These are phyloP conservation scores for Camponotus pennsylvanicus DNA, from an alignment of 1,140 invertebrate genomes.

Conservation along the genomic window DNA sequence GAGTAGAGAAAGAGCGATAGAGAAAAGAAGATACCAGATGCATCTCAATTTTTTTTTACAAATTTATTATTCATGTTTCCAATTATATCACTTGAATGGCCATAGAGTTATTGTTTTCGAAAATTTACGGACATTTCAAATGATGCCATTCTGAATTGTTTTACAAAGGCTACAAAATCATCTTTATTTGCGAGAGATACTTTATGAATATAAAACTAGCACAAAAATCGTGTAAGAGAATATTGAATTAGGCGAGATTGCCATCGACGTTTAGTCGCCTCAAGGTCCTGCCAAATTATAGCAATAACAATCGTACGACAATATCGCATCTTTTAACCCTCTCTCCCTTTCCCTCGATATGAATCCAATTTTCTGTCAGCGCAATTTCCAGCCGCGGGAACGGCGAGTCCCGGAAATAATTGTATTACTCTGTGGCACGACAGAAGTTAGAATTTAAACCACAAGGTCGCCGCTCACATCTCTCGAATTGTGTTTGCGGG, in stretches of 20 bases:
- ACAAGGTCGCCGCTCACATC: constrained; percentile 64
- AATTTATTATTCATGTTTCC: no score
- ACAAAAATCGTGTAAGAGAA: neutral
- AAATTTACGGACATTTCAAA: no score
- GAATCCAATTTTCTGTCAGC: constrained; percentile 68
- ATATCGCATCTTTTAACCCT: neutral
- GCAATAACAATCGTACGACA: constrained; percentile 29
- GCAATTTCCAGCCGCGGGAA: constrained; percentile 68
- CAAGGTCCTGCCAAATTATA: constrained; percentile 51
- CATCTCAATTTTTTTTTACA: no score
- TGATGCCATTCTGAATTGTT: neutral
- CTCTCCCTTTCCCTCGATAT: constrained; percentile 9
- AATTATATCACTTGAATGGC: no score
- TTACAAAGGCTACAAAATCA: neutral
- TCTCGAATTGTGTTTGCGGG: constrained; percentile 71
- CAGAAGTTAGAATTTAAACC: constrained; percentile 75
- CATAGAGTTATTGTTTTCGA: no score
- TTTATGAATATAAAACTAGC: neutral
- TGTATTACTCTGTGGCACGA: constrained; percentile 66
- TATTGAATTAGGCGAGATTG: neutral
- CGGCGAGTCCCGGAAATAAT: constrained; percentile 64
- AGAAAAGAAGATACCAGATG: no score
- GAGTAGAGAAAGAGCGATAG: no score
- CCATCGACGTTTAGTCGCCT: neutral
- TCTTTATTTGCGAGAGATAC: neutral